Evolutionary conservation across 2,113 vertebrate species (phyloP).

Genomic region (Cochlearius cochlearius): DNA sequence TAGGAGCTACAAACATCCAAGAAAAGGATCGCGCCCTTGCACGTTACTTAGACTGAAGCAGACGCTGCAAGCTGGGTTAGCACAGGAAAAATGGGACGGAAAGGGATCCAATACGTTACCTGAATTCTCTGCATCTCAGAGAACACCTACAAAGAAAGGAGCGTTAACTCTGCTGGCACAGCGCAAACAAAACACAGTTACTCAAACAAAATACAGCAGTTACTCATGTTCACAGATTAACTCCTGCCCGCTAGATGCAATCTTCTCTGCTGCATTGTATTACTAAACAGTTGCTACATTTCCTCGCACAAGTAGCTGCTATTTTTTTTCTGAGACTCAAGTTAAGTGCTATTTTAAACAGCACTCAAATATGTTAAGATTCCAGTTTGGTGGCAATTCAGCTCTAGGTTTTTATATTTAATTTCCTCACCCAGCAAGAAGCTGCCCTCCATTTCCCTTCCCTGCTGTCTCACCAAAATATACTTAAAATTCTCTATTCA

Average conservation of each 20-base stretch:
- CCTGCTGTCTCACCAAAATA: slow-evolving; percentile 41
- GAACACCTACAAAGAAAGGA: background rate
- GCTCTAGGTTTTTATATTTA: background rate
- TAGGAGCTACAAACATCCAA: background rate
- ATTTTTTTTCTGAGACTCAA: background rate
- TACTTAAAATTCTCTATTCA: slow-evolving; percentile 9
- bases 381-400: background rate
- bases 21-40: background rate
- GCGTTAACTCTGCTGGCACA: accelerated
- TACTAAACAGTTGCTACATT: background rate
- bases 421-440: slow-evolving; percentile 41
- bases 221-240: background rate
- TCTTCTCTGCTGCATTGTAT: background rate
- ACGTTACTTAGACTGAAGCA: accelerated
- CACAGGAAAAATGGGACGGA: background rate
- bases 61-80: background rate
- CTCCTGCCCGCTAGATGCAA: background rate
- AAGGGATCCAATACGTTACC: background rate
- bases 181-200: background rate
- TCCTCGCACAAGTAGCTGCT: background rate
- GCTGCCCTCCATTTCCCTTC: slow-evolving; percentile 34
- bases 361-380: background rate
- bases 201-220: background rate
- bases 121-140: background rate
- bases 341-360: slow-evolving; percentile 9